Conservation (phyloP, 2,888 invertebrate species). For the Sipunculus nudus region DNA sequence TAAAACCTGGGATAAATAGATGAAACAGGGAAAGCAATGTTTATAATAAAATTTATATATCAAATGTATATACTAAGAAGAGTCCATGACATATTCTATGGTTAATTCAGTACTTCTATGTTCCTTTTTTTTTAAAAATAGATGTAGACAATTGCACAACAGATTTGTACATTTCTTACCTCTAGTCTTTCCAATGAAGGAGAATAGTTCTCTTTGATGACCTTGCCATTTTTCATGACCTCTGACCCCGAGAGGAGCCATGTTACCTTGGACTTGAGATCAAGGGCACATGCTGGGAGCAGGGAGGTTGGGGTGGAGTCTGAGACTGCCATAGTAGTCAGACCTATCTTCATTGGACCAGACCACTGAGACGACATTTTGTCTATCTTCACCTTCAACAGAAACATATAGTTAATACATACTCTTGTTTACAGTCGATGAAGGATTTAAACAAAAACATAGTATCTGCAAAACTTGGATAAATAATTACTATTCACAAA, state of each 20-base stretch:
- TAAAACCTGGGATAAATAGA: too few species aligned
- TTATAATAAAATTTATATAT: background rate
- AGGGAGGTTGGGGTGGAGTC: constrained; percentile 71
- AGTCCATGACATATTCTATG: background rate
- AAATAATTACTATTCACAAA: too few species aligned
- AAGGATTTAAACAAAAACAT: too few species aligned
- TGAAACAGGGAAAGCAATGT: background rate
- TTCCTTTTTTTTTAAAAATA: too few species aligned
- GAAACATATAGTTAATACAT: background rate
- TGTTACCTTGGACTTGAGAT: constrained; percentile 54
- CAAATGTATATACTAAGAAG: background rate
- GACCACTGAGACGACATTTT: constrained; percentile 91
- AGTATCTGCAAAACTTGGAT: too few species aligned
- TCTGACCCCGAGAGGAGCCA: constrained; percentile 72
- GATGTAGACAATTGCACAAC: too few species aligned
- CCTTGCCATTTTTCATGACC: constrained; percentile 75
- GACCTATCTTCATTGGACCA: constrained; percentile 89
- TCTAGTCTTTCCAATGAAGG: constrained; percentile 83
- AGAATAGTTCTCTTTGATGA: constrained; percentile 77
- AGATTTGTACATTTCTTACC: too few species aligned
- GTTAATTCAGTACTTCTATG: too few species aligned
- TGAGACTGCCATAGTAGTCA: constrained; percentile 79
- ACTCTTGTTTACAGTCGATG: background rate
- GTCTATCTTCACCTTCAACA: constrained; percentile 74
- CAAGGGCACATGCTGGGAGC: constrained; percentile 56